A percentile compares a stretch with the other conserved stretches of the same genome.
Evolutionary conservation across 2,888 invertebrate species (phyloP).

Genomic region (Anthrax anthrax): DNA sequence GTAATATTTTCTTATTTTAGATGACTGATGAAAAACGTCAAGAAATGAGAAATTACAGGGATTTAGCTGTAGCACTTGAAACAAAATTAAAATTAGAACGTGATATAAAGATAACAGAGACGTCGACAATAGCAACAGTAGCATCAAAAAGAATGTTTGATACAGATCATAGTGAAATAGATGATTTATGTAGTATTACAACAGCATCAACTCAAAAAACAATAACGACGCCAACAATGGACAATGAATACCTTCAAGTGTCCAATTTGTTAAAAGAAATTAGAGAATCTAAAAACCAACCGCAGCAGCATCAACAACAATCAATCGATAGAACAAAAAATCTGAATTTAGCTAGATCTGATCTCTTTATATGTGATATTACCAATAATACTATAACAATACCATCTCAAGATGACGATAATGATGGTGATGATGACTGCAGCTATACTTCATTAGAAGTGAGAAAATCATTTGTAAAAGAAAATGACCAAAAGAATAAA

Average conservation of each 20-base stretch:
- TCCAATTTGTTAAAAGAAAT: constrained; percentile 11
- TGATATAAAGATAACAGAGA: not conserved
- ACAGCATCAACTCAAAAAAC: not conserved
- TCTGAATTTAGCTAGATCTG: constrained; percentile 17
- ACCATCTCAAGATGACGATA: constrained; percentile 8
- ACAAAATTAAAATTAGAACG: constrained; percentile 3
- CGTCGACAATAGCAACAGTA: not conserved
- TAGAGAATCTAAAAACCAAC: no score
- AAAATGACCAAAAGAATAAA: no score
- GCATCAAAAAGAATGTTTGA: not conserved
- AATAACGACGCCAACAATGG: not conserved
- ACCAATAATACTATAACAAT: constrained; percentile 16
- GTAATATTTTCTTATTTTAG: constrained; percentile 12
- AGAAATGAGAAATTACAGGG: constrained; percentile 21
- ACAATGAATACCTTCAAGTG: constrained; percentile 11
- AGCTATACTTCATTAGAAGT: no score
- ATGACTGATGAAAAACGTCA: constrained; percentile 26
- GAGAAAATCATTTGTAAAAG: not conserved
- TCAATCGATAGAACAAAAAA: not conserved
- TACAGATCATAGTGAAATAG: not conserved
- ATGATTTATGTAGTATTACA: constrained; percentile 3
- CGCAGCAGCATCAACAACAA: not conserved
- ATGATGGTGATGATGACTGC: no score
- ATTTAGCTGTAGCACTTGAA: constrained; percentile 22
- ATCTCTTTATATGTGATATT: constrained; percentile 27